Percentiles rank a stretch among this genome's conserved stretches.
Evolutionary conservation across 2,797 vertebrate species (phyloP).

Genomic region (Atherinosoma microstoma): DNA sequence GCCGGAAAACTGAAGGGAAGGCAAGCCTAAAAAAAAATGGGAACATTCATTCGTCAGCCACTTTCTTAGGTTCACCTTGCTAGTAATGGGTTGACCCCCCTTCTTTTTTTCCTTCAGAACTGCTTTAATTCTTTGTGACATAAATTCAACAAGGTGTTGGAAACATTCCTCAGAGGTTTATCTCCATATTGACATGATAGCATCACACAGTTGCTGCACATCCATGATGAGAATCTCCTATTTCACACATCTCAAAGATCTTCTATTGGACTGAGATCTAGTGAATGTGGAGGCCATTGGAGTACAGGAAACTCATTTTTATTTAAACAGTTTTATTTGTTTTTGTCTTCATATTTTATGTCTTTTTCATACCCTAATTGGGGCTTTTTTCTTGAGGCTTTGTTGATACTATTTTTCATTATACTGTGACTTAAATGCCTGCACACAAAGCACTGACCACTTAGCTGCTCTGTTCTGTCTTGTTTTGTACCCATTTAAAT

Average conservation of each 20-base stretch:
- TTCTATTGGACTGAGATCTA: not conserved
- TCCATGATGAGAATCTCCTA: not conserved
- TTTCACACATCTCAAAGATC: not conserved
- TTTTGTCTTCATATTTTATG: not conserved
- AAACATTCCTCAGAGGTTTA: not conserved
- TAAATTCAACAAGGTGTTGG: not conserved
- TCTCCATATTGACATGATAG: not conserved
- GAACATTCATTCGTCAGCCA: not conserved
- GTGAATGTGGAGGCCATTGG: not conserved
- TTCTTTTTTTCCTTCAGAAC: not conserved
- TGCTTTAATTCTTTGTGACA: not conserved
- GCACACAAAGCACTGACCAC: not conserved
- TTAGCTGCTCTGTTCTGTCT: not conserved
- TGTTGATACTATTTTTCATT: constrained; percentile 13
- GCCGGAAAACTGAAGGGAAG: constrained; percentile 59
- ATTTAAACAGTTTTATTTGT: too few species aligned
- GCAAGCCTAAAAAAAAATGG: constrained; percentile 37
- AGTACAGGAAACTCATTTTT: not conserved
- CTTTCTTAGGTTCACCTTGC: not conserved
- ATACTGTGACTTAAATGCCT: not conserved
- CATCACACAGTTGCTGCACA: not conserved
- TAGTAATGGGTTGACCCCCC: not conserved
- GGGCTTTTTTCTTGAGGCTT: not conserved
- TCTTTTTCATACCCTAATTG: not conserved
- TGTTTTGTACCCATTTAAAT: not conserved